Percentiles rank a stretch among this genome's conserved stretches.
These are phyloP conservation scores for Calidris pygmaea DNA, from an alignment of 2,113 vertebrate species.

Conservation along the genomic window DNA sequence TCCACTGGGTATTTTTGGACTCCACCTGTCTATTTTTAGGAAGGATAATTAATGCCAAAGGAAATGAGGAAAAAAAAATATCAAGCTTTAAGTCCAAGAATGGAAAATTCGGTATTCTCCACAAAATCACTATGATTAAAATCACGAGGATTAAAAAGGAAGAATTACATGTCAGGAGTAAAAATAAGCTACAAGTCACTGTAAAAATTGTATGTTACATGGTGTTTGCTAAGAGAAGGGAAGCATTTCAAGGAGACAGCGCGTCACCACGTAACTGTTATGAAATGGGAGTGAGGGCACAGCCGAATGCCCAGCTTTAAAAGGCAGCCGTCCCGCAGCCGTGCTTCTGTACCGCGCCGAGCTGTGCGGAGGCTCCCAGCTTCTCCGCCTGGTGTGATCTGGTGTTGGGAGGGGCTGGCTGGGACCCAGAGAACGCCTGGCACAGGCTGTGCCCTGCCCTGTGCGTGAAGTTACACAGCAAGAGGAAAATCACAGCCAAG, in stretches of 20 bases:
- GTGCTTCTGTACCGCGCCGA: not conserved
- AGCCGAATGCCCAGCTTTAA: not conserved
- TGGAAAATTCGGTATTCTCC: not conserved
- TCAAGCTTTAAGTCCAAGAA: not conserved
- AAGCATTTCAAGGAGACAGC: not conserved
- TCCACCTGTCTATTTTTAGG: constrained; percentile 29
- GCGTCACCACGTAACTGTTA: not conserved
- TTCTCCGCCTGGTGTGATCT: not conserved
- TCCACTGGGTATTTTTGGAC: not conserved
- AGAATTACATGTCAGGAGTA: not conserved
- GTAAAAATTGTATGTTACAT: not conserved
- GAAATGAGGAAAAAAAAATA: not conserved
- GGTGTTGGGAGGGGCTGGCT: not conserved
- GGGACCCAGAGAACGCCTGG: not conserved
- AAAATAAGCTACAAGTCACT: constrained; percentile 7
- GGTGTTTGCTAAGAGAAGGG: not conserved
- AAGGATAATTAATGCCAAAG: constrained; percentile 3
- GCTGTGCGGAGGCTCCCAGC: not conserved
- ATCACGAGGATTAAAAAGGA: not conserved
- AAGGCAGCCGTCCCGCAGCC: not conserved
- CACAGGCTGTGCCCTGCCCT: not conserved
- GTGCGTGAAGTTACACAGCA: not conserved
- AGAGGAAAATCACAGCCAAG: not conserved
- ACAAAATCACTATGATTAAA: constrained; percentile 52
- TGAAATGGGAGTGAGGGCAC: not conserved